These are phyloP conservation scores for Leptopilina clavipes DNA, from an alignment of 1,140 invertebrate genomes.

Conservation along the genomic window DNA sequence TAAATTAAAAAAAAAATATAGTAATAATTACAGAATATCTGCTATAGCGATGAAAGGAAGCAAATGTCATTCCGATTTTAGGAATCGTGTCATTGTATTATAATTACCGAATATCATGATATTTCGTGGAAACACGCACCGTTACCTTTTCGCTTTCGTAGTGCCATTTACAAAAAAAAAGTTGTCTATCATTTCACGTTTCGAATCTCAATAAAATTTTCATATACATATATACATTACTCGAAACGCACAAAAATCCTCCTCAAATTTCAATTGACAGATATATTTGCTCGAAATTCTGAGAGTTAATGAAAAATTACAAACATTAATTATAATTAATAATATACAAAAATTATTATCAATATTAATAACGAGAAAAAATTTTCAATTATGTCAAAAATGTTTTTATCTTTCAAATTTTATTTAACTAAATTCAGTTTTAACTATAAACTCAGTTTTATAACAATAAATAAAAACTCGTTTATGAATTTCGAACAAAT, in stretches of 20 bases:
- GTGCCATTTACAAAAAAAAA: conserved; percentile 26
- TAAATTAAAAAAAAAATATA: conserved; percentile 21
- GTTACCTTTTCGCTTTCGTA: conserved; percentile 24
- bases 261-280: too few species aligned
- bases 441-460: too few species aligned
- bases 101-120: conserved; percentile 57
- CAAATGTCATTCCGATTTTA: conserved; percentile 29
- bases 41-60: not conserved
- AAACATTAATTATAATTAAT: too few species aligned
- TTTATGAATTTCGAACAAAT: too few species aligned
- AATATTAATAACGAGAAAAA: too few species aligned
- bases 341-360: too few species aligned
- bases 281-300: too few species aligned
- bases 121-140: conserved; percentile 31
- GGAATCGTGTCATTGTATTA: conserved; percentile 51
- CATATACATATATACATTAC: not conserved
- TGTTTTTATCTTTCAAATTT: too few species aligned
- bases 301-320: too few species aligned
- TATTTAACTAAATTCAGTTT: too few species aligned
- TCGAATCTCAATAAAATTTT: not conserved
- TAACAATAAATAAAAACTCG: too few species aligned
- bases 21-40: conserved; percentile 25
- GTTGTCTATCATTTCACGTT: not conserved
- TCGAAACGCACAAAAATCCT: not conserved
- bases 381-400: too few species aligned